A percentile compares a stretch with the other conserved stretches of the same genome.
Evolutionary conservation across 1,140 invertebrate genomes (phyloP).

Genomic region (Thaumetopoea pityocampa): DNA sequence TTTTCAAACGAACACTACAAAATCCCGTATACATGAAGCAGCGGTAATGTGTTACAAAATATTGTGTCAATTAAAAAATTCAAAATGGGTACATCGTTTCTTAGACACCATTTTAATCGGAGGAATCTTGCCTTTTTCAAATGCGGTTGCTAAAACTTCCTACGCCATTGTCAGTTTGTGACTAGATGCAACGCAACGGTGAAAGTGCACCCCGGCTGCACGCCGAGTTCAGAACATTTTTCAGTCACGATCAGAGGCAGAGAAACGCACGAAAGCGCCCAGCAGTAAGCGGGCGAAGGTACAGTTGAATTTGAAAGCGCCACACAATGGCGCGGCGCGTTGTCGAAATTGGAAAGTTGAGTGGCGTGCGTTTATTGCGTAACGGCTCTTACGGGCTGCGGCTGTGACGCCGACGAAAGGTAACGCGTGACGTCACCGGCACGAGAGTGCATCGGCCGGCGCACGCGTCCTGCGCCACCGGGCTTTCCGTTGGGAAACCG

Average conservation of each 20-base stretch:
- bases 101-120: too few relatives aligned
- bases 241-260: constrained; percentile 54
- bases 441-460: constrained; percentile 70
- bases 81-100: too few relatives aligned
- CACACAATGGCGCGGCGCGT: constrained; percentile 71
- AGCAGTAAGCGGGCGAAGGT: constrained; percentile 56
- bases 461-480: constrained; percentile 64
- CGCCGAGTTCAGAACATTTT: constrained; percentile 60
- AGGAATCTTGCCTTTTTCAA: too few relatives aligned
- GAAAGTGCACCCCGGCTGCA: constrained; percentile 62
- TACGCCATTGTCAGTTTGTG: constrained; percentile 14
- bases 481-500: constrained; percentile 73
- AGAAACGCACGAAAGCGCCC: constrained; percentile 67
- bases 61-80: too few relatives aligned
- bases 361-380: constrained; percentile 64
- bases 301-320: constrained; percentile 73
- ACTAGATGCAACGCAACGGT: constrained; percentile 41
- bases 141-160: too few relatives aligned
- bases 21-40: too few relatives aligned
- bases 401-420: constrained; percentile 72
- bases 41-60: too few relatives aligned
- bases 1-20: too few relatives aligned
- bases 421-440: constrained; percentile 62
- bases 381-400: constrained; percentile 68
- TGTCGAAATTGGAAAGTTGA: constrained; percentile 75